Base-by-base conservation (phyloP, 2,113 vertebrate species). In the Tupaia tana region DNA sequence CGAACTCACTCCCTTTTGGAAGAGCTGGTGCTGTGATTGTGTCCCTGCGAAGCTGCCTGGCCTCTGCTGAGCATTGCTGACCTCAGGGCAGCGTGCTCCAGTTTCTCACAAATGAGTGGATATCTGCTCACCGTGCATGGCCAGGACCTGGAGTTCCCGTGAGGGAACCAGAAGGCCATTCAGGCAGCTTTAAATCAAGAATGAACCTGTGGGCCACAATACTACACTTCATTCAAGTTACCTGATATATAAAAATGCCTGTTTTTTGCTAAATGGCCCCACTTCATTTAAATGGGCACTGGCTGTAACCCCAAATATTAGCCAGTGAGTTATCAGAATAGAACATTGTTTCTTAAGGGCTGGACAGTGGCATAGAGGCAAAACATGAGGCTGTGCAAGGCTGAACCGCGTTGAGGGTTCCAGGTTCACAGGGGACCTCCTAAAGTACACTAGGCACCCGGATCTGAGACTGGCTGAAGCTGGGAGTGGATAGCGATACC, bases 331-430 rank as follows among this genome's bases (percentile, higher is more conserved):
- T 89, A 77, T 29, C 4, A 3, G 12, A 69, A 19, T 43, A 59
- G 91, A 93, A 90, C 34, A 18, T 94, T 59, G 63, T 66, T 85
- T 84, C 52, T 87, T 90, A 43, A 43, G 43, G 43, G 43, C 43
- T 43, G 5, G 43, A 43, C 43, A 43, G 43, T 43, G 43, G 43
- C 43, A 43, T 43, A 43, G 43, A 43, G 43, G 43, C 43, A 43
- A 43, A 43, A 43, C 43, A 43, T 43, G 43, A 43, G 43, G 43
- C 43, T 43, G 43, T 43, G 43, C 43, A 43, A 43, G 43, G 43
- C 43, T 43, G 43, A 43, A 43, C 43, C 43, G 5, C 43, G 43
- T 43, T 43, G 43, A 43, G 43, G 43, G 5, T 43, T 43, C 43
- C 43, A 43, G 43, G 43, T 43, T 43, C 43, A 43, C 5, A 43